phyloP scores from a whole-genome alignment of 1,140 invertebrate species.

The Scylla paramamosain region DNA sequence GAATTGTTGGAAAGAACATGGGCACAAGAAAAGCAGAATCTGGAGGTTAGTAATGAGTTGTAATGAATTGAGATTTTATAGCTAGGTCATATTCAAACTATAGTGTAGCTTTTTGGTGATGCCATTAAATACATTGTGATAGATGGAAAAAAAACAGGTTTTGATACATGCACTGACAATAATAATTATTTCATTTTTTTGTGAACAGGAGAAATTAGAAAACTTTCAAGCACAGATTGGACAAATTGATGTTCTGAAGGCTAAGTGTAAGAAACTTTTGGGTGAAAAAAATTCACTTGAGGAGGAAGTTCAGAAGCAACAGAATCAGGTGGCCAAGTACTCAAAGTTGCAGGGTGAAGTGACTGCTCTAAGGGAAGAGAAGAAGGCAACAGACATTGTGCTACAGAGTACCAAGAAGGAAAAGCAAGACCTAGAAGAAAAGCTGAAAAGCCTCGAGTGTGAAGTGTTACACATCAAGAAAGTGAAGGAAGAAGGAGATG shows the following conservation, averaged over 20 bases:
- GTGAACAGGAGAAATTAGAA: constrained; percentile 60
- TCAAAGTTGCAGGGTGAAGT: constrained; percentile 55
- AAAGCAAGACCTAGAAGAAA: constrained; percentile 61
- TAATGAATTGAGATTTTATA: neutral
- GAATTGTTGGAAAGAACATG: constrained; percentile 40
- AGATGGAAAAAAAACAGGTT: neutral
- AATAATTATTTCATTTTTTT: neutral
- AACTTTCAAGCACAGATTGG: constrained; percentile 67
- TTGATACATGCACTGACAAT: neutral
- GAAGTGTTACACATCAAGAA: constrained; percentile 36
- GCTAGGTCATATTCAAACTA: neutral
- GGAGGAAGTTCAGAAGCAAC: constrained; percentile 50
- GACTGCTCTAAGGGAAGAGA: constrained; percentile 59
- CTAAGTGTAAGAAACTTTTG: constrained; percentile 71
- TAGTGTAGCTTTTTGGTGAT: neutral
- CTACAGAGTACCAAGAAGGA: constrained; percentile 67
- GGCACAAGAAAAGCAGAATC: neutral
- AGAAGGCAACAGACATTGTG: constrained; percentile 68
- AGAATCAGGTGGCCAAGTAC: constrained; percentile 55
- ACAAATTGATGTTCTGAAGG: constrained; percentile 72
- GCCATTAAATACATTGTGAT: neutral
- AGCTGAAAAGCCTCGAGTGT: constrained; percentile 39
- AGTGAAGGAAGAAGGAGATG: constrained; percentile 27
- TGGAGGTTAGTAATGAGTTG: constrained; percentile 25
- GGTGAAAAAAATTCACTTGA: constrained; percentile 62